These are phyloP conservation scores for Cynopterus brachyotis DNA, from an alignment of 2,113 vertebrate species.

Conservation along the genomic window DNA sequence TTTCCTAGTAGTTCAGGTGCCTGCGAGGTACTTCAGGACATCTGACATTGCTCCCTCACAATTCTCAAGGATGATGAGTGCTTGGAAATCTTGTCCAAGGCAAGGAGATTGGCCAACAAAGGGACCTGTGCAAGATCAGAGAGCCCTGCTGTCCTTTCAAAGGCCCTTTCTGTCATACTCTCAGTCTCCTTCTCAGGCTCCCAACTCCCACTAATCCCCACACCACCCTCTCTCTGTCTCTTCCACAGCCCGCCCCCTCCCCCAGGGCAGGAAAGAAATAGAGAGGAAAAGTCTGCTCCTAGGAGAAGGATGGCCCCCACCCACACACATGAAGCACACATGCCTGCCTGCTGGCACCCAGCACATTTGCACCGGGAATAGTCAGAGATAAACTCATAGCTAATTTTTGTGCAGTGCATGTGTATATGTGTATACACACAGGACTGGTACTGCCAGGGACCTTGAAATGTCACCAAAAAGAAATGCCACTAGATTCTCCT, in stretches of 20 bases:
- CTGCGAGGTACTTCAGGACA: background rate
- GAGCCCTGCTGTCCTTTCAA: background rate
- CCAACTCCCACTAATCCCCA: background rate
- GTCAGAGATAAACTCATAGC: background rate
- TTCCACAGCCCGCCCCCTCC: background rate
- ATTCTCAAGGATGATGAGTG: background rate
- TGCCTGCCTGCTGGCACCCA: background rate
- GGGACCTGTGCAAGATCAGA: background rate
- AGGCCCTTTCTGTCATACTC: background rate
- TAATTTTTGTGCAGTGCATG: background rate
- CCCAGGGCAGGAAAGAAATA: background rate
- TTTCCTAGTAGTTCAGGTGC: background rate
- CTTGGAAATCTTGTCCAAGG: slow-evolving; percentile 20
- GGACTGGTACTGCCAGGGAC: background rate
- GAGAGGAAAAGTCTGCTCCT: background rate
- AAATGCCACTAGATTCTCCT: slow-evolving; percentile 16
- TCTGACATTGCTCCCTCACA: background rate
- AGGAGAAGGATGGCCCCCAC: background rate
- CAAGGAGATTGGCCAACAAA: background rate
- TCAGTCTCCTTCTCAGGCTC: background rate
- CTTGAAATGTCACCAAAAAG: slow-evolving; percentile 62
- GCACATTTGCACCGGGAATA: background rate
- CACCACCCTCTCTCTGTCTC: background rate
- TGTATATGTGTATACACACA: background rate
- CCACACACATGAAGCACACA: background rate